phyloP scores from a whole-genome alignment of 2,113 vertebrate species.

The Fukomys damarensis region DNA sequence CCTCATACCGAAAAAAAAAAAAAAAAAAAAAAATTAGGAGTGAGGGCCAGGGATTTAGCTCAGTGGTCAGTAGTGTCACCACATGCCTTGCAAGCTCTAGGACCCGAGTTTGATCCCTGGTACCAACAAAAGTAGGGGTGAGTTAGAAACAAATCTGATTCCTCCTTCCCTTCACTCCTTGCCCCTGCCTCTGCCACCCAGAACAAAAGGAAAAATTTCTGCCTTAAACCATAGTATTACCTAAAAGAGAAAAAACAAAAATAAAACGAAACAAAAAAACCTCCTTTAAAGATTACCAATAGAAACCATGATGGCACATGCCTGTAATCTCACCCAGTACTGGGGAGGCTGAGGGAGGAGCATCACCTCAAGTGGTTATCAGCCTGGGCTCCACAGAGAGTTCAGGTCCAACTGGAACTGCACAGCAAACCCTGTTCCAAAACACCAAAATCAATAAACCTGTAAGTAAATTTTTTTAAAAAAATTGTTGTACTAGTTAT shows the following conservation, averaged over 20 bases:
- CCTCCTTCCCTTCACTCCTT: not conserved
- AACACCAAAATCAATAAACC: not conserved
- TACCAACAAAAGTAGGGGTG: no score
- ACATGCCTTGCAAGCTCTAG: no score
- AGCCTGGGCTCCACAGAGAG: not conserved
- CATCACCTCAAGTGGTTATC: not conserved
- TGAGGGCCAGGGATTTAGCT: no score
- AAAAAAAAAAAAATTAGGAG: no score
- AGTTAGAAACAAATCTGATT: not conserved
- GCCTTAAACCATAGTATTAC: not conserved
- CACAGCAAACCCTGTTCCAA: not conserved
- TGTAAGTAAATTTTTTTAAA: not conserved
- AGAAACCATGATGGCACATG: not conserved
- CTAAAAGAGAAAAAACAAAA: not conserved
- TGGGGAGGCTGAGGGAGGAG: not conserved
- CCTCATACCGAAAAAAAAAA: no score
- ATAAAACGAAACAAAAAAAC: not conserved
- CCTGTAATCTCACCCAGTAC: not conserved
- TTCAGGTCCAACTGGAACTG: not conserved
- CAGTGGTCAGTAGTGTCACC: no score
- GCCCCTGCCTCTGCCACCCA: fast-evolving
- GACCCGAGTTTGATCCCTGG: no score
- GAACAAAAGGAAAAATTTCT: not conserved
- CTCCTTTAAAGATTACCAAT: not conserved
- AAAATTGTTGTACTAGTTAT: not conserved